Conservation (phyloP, 2,888 invertebrate species). For the Dasypogon diadema region DNA sequence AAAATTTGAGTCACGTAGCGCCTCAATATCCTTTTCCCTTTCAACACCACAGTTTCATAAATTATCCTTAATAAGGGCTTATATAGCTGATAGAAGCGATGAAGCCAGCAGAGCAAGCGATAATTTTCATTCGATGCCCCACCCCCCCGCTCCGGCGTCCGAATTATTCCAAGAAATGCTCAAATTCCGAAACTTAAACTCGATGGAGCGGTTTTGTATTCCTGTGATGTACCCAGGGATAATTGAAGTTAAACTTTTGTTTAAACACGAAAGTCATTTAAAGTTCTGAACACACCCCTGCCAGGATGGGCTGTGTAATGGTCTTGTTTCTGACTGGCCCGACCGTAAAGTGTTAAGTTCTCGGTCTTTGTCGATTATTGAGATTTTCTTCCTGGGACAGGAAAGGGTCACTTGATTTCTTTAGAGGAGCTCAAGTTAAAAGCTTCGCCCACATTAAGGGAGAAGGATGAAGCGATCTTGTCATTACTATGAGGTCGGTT, state of each 20-base stretch:
- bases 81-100: conserved; percentile 37
- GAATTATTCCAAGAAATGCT: conserved; percentile 36
- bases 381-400: conserved; percentile 13
- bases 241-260: conserved; percentile 53
- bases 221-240: conserved; percentile 29
- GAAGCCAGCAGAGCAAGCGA: conserved; percentile 20
- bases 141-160: neutral
- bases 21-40: conserved; percentile 50
- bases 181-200: conserved; percentile 46
- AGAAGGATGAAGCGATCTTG: no score
- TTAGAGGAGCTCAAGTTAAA: neutral
- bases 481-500: neutral
- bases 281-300: conserved; percentile 43
- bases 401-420: conserved; percentile 29
- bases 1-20: conserved; percentile 50
- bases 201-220: conserved; percentile 51
- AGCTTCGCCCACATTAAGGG: neutral
- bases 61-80: conserved; percentile 51
- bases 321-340: neutral
- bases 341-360: conserved; percentile 36
- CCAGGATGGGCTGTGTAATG: conserved; percentile 1
- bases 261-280: conserved; percentile 53
- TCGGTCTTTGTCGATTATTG: conserved; percentile 39
- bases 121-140: conserved; percentile 35
- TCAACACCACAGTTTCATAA: conserved; percentile 48